Evolutionary conservation across 2,113 vertebrate genomes (phyloP).

Genomic region (Hepsetus odoe): DNA sequence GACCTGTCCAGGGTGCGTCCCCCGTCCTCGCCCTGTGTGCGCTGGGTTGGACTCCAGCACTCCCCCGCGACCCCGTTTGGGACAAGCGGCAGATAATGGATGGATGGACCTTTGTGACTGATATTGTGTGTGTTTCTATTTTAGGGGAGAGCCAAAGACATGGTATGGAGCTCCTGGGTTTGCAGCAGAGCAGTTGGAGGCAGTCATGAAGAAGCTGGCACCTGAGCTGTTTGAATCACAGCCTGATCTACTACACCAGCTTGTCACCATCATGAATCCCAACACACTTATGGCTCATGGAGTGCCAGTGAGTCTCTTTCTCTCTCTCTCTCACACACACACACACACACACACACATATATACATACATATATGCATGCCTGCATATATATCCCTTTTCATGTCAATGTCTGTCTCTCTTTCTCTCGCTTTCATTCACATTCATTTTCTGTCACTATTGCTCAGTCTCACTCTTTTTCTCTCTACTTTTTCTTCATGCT

Average conservation of each 20-base stretch:
- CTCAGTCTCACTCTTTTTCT: neutral
- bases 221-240: constrained; percentile 96
- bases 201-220: constrained; percentile 95
- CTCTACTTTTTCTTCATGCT: neutral
- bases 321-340: neutral
- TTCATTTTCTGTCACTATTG: no score
- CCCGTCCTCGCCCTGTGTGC: no score
- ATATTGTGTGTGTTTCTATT: constrained; percentile 17
- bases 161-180: constrained; percentile 98
- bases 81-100: no score
- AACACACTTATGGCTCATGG: constrained; percentile 96
- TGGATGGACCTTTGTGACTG: no score
- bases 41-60: no score
- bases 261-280: constrained; percentile 99
- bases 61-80: no score
- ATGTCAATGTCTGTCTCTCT: no score
- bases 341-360: neutral
- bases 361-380: neutral
- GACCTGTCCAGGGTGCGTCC: no score
- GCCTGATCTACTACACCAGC: constrained; percentile 96
- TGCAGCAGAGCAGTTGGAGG: constrained; percentile 94
- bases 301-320: constrained; percentile 86
- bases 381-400: no score
- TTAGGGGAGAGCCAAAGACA: constrained; percentile 97
- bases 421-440: neutral